phyloP scores from a whole-genome alignment of 1,140 invertebrate genomes.

The Acromyrmex heyeri region DNA sequence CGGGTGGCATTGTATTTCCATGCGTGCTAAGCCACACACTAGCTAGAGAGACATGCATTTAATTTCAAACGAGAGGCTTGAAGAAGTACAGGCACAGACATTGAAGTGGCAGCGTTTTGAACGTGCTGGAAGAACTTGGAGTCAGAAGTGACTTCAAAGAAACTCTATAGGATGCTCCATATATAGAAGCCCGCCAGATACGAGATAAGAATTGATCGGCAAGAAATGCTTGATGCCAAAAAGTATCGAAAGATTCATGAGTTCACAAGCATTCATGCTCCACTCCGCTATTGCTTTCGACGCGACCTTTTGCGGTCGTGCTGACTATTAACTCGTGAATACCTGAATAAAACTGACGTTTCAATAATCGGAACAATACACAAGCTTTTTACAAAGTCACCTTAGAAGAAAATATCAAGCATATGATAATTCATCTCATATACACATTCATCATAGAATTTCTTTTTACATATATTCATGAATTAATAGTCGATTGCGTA shows the following conservation, averaged over 20 bases:
- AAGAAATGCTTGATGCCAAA: background rate
- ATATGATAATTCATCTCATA: background rate
- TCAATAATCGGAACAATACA: background rate
- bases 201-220: background rate
- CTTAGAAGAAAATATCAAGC: background rate
- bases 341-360: conserved; percentile 5
- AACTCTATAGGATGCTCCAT: background rate
- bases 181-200: background rate
- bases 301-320: background rate
- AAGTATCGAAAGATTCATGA: background rate
- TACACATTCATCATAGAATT: background rate
- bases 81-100: background rate
- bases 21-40: background rate
- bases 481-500: background rate
- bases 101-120: conserved; percentile 2
- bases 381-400: background rate
- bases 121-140: background rate
- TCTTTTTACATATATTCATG: background rate
- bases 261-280: background rate
- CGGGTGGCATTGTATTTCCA: background rate
- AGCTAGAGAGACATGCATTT: background rate
- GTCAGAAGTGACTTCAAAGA: conserved; percentile 26
- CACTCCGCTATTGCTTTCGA: background rate
- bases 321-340: background rate
- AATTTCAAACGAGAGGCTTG: conserved; percentile 2